Base-by-base conservation (phyloP, 2,113 vertebrate genomes). In the Bothrops jararaca region DNA sequence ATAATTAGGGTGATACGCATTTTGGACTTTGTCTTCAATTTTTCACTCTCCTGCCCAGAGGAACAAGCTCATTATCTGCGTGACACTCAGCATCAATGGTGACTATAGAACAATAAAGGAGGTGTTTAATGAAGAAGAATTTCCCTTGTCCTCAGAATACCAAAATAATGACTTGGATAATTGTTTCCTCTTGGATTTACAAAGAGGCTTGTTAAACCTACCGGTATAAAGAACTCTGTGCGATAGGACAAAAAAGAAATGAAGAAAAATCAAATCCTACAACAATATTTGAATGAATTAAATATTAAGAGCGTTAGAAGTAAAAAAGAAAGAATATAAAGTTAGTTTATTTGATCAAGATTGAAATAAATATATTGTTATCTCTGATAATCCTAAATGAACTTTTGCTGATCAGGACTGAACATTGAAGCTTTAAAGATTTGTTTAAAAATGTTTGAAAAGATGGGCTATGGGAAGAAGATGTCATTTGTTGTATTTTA, bases 11-110 rank as follows among this genome's bases (percentile, higher is more conserved):
- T 90, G 92, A 93, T 90, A 93, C 42, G 80, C 45, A 86, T 90
- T 90, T 80, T 64, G 54, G 92, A 29, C 92, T 92, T 15, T 90
- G 92, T 45, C 92, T 74, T 64, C 74, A 86, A 90, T 92, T 90
- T 92, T 92, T 92, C 88, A 92, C 88, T 90, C 56, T 90, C 45
- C 80, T 90, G 88, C 56, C 45, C 52, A 90, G 80, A 80, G 26
- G 80, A 90, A 93, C 92, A 90, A 93, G 54, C 89, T 86, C 92
- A 90, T 93, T 93, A 93, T 93, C 89, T 90, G 45, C 42, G 24
- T 90, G 92, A 90, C 34, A 86, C 54, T 86, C 26, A 11, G 45
- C 45, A 90, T 64, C 74, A 52, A 5, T 80, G 42, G 26, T 24
- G n/a, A 34, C 56, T 85, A n/a, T 45, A 93, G 52, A 90, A 52